Percentiles rank a stretch among this genome's conserved stretches.
Evolutionary conservation across 2,113 vertebrate species (phyloP).

Genomic region (Oncorhynchus tshawytscha): DNA sequence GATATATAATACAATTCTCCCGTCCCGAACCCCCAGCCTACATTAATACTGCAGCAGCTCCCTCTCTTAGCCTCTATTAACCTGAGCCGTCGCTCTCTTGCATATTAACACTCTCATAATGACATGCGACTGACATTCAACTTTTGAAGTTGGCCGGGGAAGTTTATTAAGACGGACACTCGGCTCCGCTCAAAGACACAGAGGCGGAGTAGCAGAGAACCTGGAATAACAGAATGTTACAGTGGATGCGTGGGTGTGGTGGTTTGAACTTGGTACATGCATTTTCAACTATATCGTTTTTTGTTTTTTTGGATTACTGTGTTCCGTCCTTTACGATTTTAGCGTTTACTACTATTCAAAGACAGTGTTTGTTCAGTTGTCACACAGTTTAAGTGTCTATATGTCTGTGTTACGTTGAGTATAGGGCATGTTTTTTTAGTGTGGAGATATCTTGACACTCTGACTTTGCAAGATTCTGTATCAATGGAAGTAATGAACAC

Average conservation of each 20-base stretch:
- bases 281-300: conserved; percentile 17
- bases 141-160: conserved; percentile 49
- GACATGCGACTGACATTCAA: conserved; percentile 25
- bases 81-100: conserved; percentile 35
- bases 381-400: neutral
- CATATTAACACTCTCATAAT: conserved; percentile 33
- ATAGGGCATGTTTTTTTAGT: neutral
- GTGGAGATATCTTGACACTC: neutral
- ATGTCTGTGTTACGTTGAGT: neutral
- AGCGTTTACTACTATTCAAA: neutral
- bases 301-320: neutral
- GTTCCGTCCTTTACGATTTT: too few relatives aligned
- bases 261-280: conserved; percentile 5
- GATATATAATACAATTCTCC: neutral
- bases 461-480: neutral
- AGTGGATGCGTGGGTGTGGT: neutral
- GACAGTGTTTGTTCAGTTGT: too few relatives aligned
- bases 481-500: neutral
- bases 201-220: conserved; percentile 4
- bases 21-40: neutral
- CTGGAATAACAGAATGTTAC: conserved; percentile 39
- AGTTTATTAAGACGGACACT: conserved; percentile 29
- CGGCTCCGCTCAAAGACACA: conserved; percentile 18
- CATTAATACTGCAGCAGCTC: conserved; percentile 58
- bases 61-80: conserved; percentile 61